Base-by-base conservation (phyloP, 1,140 invertebrate genomes). In the Heliconius hewitsoni region DNA sequence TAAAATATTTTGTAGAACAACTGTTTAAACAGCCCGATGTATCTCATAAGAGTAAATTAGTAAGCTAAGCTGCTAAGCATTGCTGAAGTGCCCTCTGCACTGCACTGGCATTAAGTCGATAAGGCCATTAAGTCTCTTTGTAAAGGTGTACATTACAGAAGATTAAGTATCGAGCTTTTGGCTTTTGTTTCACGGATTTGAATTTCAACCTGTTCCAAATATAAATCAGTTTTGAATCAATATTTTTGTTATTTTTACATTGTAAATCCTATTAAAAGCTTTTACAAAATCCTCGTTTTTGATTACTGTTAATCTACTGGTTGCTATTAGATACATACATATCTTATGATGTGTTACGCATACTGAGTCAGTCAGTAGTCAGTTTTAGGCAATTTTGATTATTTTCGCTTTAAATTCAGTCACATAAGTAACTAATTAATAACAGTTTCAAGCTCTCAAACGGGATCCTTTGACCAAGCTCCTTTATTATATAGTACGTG, bases 41-140 rank as follows among this genome's bases (percentile, higher is more conserved):
- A 66, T 30, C 13, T 30, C 27, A 18, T 30, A 66, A 27, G 13
- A 66, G 23, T 66, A 66, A 66, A 66, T 66, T 66, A 66, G 11
- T 66, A 66, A 66, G 13, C 60, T 66, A 66, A 30, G 27, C 60
- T 30, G 11, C 9, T 66, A 16, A 66, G 60, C 60, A 30, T 66
- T 66, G 23, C 60, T 66, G 60, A 66, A 66, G 60, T 66, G 60
- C 23, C 13, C 60, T 66, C 60, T 66, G 27, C 60, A 66, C 13
- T 66, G 60, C 60, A 66, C 60, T 30, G 60, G 30, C 60, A 66
- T 66, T 66, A 30, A 66, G 60, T 30, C 60, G 60, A 66, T 66
- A 66, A 60, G 57, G 27, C 57, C 57, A 60, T 60, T 60, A 60
- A 66, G 60, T 66, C 60, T 66, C 60, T 66, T 66, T 66, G 60